Percentiles rank a stretch among this genome's conserved stretches.
phyloP scores from a whole-genome alignment of 2,113 vertebrate species.

The Vicugna pacos region DNA sequence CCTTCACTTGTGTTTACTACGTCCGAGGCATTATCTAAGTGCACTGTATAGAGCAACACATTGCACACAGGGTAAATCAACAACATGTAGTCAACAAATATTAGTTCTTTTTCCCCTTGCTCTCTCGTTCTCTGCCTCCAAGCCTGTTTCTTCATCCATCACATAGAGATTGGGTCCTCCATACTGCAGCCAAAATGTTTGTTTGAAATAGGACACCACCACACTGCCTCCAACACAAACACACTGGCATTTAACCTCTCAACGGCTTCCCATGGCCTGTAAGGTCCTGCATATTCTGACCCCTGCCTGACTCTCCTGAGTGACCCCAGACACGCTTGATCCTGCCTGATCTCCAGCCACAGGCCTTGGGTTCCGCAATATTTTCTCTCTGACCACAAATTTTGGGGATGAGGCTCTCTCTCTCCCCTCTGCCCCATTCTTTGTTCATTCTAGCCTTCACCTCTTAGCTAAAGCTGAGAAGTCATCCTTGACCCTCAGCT shows the following conservation, averaged over 20 bases:
- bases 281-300: fast-evolving
- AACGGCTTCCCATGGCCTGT: not conserved
- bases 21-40: not conserved
- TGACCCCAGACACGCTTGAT: not conserved
- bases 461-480: not conserved
- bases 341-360: not conserved
- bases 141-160: not conserved
- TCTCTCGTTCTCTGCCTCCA: not conserved
- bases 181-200: not conserved
- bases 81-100: not conserved
- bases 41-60: not conserved
- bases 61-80: not conserved
- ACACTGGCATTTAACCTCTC: not conserved
- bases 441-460: not conserved
- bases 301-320: not conserved
- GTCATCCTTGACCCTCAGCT: not conserved
- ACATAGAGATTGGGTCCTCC: not conserved
- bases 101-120: not conserved
- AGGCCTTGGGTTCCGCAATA: not conserved
- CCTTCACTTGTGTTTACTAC: not conserved
- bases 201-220: not conserved
- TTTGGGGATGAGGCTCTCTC: not conserved
- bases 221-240: not conserved
- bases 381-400: not conserved
- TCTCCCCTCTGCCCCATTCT: not conserved